Evolutionary conservation across 2,113 vertebrate species (phyloP).

Genomic region (Silurus glanis): DNA sequence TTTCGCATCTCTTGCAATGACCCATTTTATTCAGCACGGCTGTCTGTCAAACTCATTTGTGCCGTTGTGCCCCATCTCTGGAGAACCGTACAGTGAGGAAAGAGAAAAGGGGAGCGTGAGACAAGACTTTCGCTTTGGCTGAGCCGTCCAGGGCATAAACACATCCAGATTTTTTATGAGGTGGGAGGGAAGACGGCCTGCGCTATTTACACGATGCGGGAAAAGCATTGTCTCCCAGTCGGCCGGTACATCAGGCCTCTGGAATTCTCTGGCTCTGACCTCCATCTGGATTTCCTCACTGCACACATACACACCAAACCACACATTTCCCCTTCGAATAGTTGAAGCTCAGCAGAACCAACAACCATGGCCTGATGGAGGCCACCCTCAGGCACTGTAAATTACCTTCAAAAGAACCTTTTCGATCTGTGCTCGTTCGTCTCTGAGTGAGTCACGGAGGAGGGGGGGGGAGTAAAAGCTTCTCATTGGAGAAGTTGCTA

Average conservation of each 20-base stretch:
- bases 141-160: slow-evolving; percentile 70
- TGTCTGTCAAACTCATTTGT: slow-evolving; percentile 66
- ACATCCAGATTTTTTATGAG: slow-evolving; percentile 72
- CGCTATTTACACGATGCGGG: slow-evolving; percentile 71
- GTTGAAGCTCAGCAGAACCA: slow-evolving; percentile 50
- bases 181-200: slow-evolving; percentile 67
- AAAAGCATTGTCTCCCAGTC: slow-evolving; percentile 66
- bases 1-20: slow-evolving; percentile 40
- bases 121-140: slow-evolving; percentile 69
- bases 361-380: slow-evolving; percentile 33
- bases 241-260: slow-evolving; percentile 71
- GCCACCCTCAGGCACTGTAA: slow-evolving; percentile 45
- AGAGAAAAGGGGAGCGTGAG: slow-evolving; percentile 3
- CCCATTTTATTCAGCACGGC: slow-evolving; percentile 53
- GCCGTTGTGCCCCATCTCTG: slow-evolving; percentile 51
- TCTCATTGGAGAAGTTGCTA: slow-evolving; percentile 5
- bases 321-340: slow-evolving; percentile 31
- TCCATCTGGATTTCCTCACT: slow-evolving; percentile 77
- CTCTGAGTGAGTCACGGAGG: not conserved
- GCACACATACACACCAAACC: slow-evolving; percentile 31
- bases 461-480: not conserved
- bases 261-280: slow-evolving; percentile 76
- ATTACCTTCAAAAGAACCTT: slow-evolving; percentile 40
- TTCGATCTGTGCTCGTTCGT: slow-evolving; percentile 24
- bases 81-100: slow-evolving; percentile 25